Percentiles rank a stretch among this genome's conserved stretches.
phyloP scores from a whole-genome alignment of 2,113 vertebrate genomes.

The Polyodon spathula region DNA sequence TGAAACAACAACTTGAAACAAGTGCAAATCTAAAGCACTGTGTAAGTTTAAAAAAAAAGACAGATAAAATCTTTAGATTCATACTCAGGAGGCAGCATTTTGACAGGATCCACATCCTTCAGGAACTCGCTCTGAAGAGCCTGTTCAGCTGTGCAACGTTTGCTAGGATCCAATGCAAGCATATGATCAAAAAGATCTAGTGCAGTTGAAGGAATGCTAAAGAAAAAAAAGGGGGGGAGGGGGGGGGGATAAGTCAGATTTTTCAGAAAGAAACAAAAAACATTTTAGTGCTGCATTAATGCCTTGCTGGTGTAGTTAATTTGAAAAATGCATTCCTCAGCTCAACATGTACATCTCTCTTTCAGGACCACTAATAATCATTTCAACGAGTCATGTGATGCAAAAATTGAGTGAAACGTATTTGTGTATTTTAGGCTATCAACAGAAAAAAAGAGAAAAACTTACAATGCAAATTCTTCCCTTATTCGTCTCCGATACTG shows the following conservation, averaged over 20 bases:
- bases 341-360: no score
- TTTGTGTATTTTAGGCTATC: not conserved
- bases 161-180: conserved; percentile 92
- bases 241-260: no score
- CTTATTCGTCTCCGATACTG: conserved; percentile 88
- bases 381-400: not conserved
- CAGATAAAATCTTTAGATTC: conserved; percentile 24
- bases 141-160: conserved; percentile 89
- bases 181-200: conserved; percentile 95
- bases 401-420: not conserved
- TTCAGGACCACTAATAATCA: no score
- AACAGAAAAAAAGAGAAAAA: not conserved
- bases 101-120: conserved; percentile 86
- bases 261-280: no score
- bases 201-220: conserved; percentile 80
- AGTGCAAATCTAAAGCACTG: no score
- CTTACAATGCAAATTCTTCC: conserved; percentile 97
- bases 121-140: conserved; percentile 90
- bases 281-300: no score
- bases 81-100: conserved; percentile 97
- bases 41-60: not conserved
- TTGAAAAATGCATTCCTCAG: no score
- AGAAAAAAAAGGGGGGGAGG: not conserved
- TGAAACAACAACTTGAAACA: no score
- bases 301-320: no score